Percentiles rank a stretch among this genome's conserved stretches.
Conservation (phyloP, 2,113 vertebrate species). For the Microcebus griseorufus region DNA sequence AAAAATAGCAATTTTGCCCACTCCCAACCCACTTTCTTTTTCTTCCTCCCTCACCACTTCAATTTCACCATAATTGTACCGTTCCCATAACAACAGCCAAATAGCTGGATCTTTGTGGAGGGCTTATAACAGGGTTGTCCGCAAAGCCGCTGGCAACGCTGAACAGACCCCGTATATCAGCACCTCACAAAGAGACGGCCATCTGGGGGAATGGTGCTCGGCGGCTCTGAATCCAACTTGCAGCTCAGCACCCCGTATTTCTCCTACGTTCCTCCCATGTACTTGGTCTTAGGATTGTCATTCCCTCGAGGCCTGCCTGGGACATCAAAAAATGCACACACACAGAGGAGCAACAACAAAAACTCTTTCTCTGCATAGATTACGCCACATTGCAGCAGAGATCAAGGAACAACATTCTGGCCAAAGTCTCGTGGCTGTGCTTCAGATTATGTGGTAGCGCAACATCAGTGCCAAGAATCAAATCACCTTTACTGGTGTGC, state of each 20-base stretch:
- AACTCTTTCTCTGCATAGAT: background rate
- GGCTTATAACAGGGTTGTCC: slow-evolving; percentile 40
- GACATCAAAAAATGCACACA: slow-evolving; percentile 24
- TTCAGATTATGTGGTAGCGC: background rate
- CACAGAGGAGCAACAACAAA: background rate
- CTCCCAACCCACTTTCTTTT: slow-evolving; percentile 40
- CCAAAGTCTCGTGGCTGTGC: background rate
- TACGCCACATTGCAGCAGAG: slow-evolving; percentile 28
- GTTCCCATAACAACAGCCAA: slow-evolving; percentile 84
- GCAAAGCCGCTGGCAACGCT: slow-evolving; percentile 6
- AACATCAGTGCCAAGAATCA: background rate
- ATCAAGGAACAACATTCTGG: background rate
- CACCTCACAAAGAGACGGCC: slow-evolving; percentile 44
- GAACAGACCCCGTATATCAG: background rate
- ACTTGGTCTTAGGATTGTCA: background rate
- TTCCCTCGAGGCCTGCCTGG: slow-evolving; percentile 13
- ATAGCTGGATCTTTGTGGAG: slow-evolving; percentile 72
- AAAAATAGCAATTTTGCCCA: slow-evolving; percentile 68
- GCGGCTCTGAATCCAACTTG: slow-evolving; percentile 23
- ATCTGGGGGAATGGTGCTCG: background rate
- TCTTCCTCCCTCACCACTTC: slow-evolving; percentile 66
- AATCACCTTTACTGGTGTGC: background rate
- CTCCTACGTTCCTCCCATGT: background rate
- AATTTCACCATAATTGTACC: slow-evolving; percentile 71
- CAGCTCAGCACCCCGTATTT: background rate